Evolutionary conservation across 2,797 vertebrate species (phyloP).

Genomic region (Numenius phaeopus): DNA sequence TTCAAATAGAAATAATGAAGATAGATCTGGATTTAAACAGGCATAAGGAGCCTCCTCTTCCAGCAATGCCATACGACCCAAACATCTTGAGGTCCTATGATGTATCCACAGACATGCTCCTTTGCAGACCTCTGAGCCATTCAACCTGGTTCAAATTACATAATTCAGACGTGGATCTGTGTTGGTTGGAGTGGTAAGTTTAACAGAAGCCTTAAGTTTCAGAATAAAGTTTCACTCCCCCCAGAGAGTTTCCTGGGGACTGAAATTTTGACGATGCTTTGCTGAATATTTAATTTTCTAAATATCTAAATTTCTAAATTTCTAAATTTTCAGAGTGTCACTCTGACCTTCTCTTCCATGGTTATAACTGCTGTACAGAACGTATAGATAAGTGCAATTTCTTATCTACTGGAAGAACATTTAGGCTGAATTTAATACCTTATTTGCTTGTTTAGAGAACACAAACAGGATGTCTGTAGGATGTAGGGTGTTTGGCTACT

Average conservation of each 20-base stretch:
- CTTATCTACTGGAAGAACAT: background rate
- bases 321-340: too few relatives aligned
- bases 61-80: background rate
- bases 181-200: background rate
- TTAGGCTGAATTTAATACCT: background rate
- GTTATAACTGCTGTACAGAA: background rate
- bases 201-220: background rate
- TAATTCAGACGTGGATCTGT: rapidly evolving
- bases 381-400: background rate
- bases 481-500: background rate
- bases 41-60: background rate
- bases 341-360: background rate
- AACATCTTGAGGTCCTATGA: background rate
- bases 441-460: background rate
- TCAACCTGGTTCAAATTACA: background rate
- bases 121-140: background rate
- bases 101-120: background rate
- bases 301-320: too few relatives aligned
- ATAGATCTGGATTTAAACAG: background rate
- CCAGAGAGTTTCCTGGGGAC: background rate
- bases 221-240: background rate
- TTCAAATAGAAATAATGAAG: background rate
- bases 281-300: background rate
- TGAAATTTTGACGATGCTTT: background rate
- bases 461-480: background rate